Percentiles rank a stretch among this genome's conserved stretches.
Conservation (phyloP, 2,888 invertebrate species). For the Zaprionus obscuricornis region DNA sequence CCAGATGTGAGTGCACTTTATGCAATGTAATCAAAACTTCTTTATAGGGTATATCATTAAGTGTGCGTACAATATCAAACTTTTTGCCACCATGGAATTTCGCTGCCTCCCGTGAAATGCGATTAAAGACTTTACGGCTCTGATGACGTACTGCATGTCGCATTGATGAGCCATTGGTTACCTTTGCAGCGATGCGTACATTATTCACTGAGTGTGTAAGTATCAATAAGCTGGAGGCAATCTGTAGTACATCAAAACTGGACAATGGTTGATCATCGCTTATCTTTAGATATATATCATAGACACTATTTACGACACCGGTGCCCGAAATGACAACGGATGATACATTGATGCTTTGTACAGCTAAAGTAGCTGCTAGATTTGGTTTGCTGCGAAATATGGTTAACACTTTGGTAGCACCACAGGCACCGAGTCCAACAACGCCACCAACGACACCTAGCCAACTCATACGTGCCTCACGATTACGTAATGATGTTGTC, state of each 20-base stretch:
- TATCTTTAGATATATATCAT: constrained; percentile 70
- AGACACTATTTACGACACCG: constrained; percentile 63
- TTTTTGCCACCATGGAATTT: constrained; percentile 39
- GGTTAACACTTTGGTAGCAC: constrained; percentile 58
- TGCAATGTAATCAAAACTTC: constrained; percentile 44
- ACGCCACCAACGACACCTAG: constrained; percentile 72
- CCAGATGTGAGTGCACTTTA: constrained; percentile 46
- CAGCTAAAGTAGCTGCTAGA: constrained; percentile 54
- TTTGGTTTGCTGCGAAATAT: constrained; percentile 42
- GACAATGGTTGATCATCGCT: constrained; percentile 62
- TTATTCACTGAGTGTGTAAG: constrained; percentile 79
- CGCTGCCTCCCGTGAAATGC: constrained; percentile 48
- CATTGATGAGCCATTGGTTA: constrained; percentile 55
- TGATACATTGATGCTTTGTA: constrained; percentile 68
- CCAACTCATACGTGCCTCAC: constrained; percentile 74
- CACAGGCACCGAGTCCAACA: constrained; percentile 57
- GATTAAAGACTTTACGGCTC: constrained; percentile 49
- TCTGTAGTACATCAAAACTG: constrained; percentile 61
- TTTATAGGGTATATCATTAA: constrained; percentile 79
- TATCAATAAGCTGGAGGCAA: constrained; percentile 72
- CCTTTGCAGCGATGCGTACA: constrained; percentile 68
- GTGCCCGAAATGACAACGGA: constrained; percentile 70
- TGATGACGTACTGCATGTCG: constrained; percentile 60
- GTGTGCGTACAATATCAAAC: constrained; percentile 75
- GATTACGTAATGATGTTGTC: constrained; percentile 52